These are phyloP conservation scores for Chionomys nivalis DNA, from an alignment of 2,113 vertebrate genomes.

Conservation along the genomic window DNA sequence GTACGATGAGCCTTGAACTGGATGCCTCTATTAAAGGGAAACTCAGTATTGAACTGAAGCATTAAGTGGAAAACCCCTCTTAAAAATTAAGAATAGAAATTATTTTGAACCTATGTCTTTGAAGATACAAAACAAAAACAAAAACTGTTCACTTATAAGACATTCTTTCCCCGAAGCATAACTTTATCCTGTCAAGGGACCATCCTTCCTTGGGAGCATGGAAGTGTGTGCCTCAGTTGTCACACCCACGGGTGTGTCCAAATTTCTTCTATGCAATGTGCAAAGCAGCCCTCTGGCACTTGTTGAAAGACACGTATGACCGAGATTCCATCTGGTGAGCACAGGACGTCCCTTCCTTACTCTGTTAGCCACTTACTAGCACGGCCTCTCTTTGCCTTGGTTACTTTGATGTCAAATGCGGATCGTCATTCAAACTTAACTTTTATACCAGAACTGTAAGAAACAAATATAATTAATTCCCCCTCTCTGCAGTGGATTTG, in stretches of 20 bases:
- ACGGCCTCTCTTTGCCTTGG: not conserved
- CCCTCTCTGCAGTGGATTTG: not conserved
- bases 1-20: not conserved
- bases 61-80: not conserved
- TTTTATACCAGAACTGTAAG: not conserved
- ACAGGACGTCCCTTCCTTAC: not conserved
- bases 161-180: not conserved
- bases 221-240: not conserved
- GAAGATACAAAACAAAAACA: not conserved
- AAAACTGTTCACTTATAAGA: not conserved
- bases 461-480: not conserved
- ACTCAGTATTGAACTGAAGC: not conserved
- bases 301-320: constrained; percentile 8
- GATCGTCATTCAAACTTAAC: not conserved
- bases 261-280: constrained; percentile 24
- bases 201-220: not conserved
- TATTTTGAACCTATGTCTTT: constrained; percentile 33
- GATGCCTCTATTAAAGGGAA: not conserved
- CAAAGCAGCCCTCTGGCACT: not conserved
- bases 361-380: not conserved
- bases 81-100: constrained; percentile 15
- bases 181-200: not conserved
- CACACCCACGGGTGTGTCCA: not conserved
- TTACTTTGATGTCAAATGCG: not conserved
- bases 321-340: constrained; percentile 8